These are phyloP conservation scores for Bettongia penicillata DNA, from an alignment of 2,113 vertebrate genomes.

Conservation along the genomic window DNA sequence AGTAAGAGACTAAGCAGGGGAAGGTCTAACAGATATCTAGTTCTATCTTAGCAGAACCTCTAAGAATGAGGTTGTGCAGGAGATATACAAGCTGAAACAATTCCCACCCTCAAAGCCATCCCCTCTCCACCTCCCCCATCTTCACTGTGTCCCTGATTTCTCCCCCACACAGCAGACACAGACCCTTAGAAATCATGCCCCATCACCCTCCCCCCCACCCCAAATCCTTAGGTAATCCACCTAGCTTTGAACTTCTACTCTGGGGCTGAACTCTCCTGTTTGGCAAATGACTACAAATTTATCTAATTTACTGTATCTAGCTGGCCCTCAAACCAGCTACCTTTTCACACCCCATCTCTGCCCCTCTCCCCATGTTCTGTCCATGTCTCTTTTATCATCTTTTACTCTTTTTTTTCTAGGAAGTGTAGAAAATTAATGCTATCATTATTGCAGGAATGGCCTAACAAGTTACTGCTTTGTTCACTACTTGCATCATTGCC, in stretches of 20 bases:
- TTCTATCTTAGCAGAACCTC: neutral
- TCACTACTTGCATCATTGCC: too few species aligned
- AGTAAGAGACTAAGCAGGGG: neutral
- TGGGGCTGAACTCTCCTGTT: neutral
- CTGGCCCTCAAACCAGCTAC: neutral
- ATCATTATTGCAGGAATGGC: too few species aligned
- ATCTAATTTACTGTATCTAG: neutral
- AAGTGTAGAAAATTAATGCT: too few species aligned
- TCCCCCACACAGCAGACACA: neutral
- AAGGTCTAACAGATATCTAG: neutral
- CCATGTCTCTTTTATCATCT: neutral
- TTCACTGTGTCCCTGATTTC: neutral
- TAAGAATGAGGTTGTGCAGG: neutral
- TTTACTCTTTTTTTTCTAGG: neutral
- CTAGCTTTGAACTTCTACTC: neutral
- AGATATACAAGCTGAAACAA: neutral
- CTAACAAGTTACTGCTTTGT: too few species aligned
- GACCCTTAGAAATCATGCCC: neutral
- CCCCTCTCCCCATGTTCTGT: neutral
- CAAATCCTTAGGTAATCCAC: neutral
- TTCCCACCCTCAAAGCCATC: neutral
- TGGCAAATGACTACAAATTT: neutral
- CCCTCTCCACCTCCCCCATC: too few species aligned
- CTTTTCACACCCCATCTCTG: neutral
- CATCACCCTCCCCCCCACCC: too few species aligned